Conservation (phyloP, 2,888 invertebrate species). For the Allacma fusca region DNA sequence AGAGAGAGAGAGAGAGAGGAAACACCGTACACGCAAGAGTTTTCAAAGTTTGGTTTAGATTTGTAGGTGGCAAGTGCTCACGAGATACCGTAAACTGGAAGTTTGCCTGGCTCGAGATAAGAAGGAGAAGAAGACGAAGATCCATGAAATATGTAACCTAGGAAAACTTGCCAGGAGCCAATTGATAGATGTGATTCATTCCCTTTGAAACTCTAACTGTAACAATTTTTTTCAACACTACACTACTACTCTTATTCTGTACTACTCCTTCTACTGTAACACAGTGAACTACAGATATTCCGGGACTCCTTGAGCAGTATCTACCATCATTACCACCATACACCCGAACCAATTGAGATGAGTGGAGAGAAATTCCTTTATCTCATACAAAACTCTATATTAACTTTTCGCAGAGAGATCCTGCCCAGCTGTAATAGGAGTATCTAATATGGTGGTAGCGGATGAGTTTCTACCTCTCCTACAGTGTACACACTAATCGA, state of each 20-base stretch:
- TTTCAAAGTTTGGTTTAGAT: no score
- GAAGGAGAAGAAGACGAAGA: neutral
- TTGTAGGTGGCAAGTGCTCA: no score
- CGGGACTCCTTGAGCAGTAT: no score
- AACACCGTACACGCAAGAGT: no score
- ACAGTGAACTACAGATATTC: no score
- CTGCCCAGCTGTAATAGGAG: no score
- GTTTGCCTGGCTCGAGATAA: neutral
- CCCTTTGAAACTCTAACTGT: neutral
- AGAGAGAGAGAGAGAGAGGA: no score
- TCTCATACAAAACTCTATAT: no score
- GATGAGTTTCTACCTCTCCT: no score
- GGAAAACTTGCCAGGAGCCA: neutral
- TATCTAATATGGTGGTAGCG: no score
- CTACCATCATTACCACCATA: neutral
- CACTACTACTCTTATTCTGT: neutral
- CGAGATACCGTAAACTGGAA: no score
- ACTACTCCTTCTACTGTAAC: neutral
- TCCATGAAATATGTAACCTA: neutral
- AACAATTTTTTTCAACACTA: neutral
- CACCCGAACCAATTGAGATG: neutral
- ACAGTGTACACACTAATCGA: conserved; percentile 1
- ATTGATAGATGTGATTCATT: conserved; percentile 11
- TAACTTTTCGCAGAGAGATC: no score
- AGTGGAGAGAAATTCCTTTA: neutral